Evolutionary conservation across 2,888 invertebrate species (phyloP), one percentile per base, ranked within the genome.

Genomic region (Mechanitis messenoides): DNA sequence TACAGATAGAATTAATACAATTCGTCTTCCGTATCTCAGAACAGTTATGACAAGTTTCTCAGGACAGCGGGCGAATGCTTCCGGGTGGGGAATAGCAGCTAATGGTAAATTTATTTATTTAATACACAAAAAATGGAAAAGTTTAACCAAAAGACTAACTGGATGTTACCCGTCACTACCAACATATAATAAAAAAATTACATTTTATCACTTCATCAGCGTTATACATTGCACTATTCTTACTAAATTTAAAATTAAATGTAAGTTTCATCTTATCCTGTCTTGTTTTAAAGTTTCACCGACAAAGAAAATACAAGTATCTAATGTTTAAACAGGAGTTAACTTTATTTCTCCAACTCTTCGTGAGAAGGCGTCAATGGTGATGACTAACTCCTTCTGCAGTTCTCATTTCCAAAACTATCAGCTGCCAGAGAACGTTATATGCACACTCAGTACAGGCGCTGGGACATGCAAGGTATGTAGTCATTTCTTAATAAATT

Each of bases 21-120:
- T 87, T 1, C 83, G 81, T 2, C 74, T 90, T 3, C 90, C 90
- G 4, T 88, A 85, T 63, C 69, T 82, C 31, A 83, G 72, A 50
- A 81, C 78, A 42, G 75, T 79, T 1, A 65, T 72, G 1, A 77
- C 74, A 42, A 89, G 84, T 67, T 88, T 90, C 59, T 88, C 89
- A 35, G 88, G 87, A 0, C 65, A 72, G 59, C 83, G 74, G 2
- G 81, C 77, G 0, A 77, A 71, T 0, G 79, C 73, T 0, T 88
- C 90, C 0, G 90, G 90, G 0, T 90, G 90, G 90, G 90, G 90
- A 1, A 87, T 89, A 35, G 82, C 86, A 3, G 84, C 87, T 54
- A 78, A 78, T 71, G 85, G 90, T 88, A 74, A 42, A 42, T 20
- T 20, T 20, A 20, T 20, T 20, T 20, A 20, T 0, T 20, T 20